A percentile compares a stretch with the other conserved stretches of the same genome.
These are phyloP conservation scores for Drosophila ananassae DNA, from an alignment of 1,140 invertebrate species.

Conservation along the genomic window DNA sequence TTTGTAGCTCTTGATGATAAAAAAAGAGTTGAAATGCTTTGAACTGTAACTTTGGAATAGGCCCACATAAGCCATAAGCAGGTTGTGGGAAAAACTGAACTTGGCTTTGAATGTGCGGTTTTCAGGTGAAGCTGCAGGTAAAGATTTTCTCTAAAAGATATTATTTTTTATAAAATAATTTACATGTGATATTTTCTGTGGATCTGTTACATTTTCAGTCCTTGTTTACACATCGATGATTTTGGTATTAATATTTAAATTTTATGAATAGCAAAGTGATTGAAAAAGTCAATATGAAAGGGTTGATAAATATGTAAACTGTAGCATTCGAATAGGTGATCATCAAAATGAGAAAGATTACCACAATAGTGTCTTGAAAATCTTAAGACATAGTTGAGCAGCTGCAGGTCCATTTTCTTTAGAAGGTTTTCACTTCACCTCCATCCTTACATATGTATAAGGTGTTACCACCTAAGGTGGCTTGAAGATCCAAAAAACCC, in stretches of 20 bases:
- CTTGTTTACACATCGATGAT: slow-evolving; percentile 13
- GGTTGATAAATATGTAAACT: not conserved
- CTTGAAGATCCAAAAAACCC: not conserved
- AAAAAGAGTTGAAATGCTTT: slow-evolving; percentile 11
- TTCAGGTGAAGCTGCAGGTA: not conserved
- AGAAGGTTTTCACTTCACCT: not conserved
- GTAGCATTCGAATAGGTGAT: slow-evolving; percentile 6
- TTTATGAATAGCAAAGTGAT: not conserved
- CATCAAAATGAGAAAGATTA: not conserved
- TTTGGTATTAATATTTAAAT: not conserved
- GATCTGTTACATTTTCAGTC: slow-evolving; percentile 6
- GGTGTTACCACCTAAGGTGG: not conserved
- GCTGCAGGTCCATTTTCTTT: not conserved
- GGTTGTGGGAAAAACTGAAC: not conserved
- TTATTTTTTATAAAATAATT: not conserved
- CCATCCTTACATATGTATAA: too few relatives aligned
- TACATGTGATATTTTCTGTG: not conserved
- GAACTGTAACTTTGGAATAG: slow-evolving; percentile 11
- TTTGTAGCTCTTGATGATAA: not conserved
- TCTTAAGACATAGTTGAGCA: not conserved
- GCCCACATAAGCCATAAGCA: not conserved
- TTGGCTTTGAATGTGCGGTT: not conserved
- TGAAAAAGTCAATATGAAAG: not conserved
- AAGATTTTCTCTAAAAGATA: not conserved
- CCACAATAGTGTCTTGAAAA: not conserved